These are phyloP conservation scores for Scrobipalpa costella DNA, from an alignment of 2,888 invertebrate species.

Conservation along the genomic window DNA sequence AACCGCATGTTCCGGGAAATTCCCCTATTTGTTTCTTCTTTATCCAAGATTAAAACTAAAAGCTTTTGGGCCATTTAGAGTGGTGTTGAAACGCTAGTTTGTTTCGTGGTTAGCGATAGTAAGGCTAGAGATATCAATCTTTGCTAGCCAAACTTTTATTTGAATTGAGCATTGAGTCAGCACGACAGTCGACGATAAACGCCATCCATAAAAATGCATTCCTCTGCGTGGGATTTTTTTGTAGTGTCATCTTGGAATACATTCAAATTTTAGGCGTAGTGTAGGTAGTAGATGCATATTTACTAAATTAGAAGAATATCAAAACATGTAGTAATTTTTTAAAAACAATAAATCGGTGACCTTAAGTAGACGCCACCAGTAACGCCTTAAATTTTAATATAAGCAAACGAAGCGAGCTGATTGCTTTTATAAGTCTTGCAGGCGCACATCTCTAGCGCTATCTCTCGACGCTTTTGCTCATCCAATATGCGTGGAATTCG, in stretches of 20 bases:
- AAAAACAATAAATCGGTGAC: too few relatives aligned
- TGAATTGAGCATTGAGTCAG: too few relatives aligned
- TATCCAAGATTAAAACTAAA: slow-evolving; percentile 38
- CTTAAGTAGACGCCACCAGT: too few relatives aligned
- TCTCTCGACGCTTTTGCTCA: neutral
- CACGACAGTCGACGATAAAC: too few relatives aligned
- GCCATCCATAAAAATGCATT: too few relatives aligned
- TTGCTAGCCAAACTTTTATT: too few relatives aligned
- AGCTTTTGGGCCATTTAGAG: slow-evolving; percentile 30
- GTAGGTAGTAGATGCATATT: too few relatives aligned
- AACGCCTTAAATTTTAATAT: neutral
- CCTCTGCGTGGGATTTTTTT: too few relatives aligned
- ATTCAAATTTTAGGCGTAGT: too few relatives aligned
- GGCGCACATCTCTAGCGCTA: slow-evolving; percentile 2
- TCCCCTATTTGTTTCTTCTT: slow-evolving; percentile 35
- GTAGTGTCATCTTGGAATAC: too few relatives aligned
- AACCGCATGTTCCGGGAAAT: slow-evolving; percentile 12
- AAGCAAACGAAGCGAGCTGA: neutral
- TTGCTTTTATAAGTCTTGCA: neutral
- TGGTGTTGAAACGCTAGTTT: slow-evolving; percentile 33
- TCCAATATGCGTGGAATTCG: slow-evolving; percentile 2
- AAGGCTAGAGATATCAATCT: neutral
- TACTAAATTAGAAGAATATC: too few relatives aligned
- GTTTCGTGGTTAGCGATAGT: slow-evolving; percentile 26
- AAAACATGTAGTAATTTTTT: too few relatives aligned